Evolutionary conservation across 2,113 vertebrate species (phyloP).

Genomic region (Pongo abelii): DNA sequence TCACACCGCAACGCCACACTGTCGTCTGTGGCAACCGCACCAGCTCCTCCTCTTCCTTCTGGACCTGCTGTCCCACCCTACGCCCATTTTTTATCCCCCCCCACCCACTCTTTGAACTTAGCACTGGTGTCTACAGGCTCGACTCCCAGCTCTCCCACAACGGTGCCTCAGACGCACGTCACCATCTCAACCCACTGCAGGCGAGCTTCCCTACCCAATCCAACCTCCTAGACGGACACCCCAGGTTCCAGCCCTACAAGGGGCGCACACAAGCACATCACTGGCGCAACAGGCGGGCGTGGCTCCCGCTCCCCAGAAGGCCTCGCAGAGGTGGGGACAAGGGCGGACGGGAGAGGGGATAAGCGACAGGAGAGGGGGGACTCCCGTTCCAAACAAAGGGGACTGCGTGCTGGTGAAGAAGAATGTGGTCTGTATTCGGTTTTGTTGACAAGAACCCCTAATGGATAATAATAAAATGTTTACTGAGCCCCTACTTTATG

Average conservation of each 20-base stretch:
- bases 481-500: conserved; percentile 22
- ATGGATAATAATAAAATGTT: conserved; percentile 9
- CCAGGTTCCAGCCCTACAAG: neutral
- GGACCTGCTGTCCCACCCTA: neutral
- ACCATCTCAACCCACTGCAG: neutral
- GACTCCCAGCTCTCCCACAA: neutral
- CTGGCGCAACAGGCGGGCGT: neutral
- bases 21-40: neutral
- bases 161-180: neutral
- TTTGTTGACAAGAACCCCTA: conserved; percentile 24
- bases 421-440: neutral
- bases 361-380: neutral
- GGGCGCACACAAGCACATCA: rapidly evolving
- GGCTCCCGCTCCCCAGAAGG: neutral
- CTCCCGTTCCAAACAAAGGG: neutral
- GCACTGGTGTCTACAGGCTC: neutral
- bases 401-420: neutral
- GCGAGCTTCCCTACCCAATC: too few species aligned
- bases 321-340: neutral
- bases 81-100: neutral
- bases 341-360: neutral
- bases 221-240: neutral
- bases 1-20: neutral
- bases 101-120: neutral
- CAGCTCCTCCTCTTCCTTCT: neutral